Conservation (phyloP, 2,113 vertebrate genomes). For the Pheucticus melanocephalus region DNA sequence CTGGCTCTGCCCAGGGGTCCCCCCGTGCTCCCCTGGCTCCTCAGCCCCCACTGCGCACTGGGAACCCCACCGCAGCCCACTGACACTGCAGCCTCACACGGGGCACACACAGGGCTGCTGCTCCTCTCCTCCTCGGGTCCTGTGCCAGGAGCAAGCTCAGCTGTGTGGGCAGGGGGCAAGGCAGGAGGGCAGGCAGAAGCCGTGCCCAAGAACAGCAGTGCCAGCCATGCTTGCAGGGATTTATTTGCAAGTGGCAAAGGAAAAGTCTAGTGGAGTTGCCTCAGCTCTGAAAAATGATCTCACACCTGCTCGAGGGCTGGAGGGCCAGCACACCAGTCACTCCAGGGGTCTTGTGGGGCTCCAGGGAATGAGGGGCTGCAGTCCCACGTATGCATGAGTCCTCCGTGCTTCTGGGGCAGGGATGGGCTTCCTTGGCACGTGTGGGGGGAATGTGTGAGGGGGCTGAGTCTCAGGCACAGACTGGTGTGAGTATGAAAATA, state of each 20-base stretch:
- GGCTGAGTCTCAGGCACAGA: background rate
- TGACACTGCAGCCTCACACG: fast-evolving
- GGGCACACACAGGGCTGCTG: background rate
- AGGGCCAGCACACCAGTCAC: background rate
- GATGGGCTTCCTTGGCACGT: background rate
- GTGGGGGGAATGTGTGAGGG: fast-evolving
- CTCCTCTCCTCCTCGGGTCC: background rate
- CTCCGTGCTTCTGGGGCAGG: background rate
- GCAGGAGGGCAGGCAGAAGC: background rate
- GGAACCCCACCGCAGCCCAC: background rate
- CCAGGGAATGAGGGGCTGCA: background rate
- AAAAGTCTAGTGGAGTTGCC: background rate
- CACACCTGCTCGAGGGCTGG: background rate
- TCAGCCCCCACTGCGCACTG: fast-evolving
- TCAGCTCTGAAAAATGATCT: background rate
- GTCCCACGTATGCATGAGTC: background rate
- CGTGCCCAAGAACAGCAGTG: fast-evolving
- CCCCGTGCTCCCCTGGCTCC: background rate
- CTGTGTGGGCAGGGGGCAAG: fast-evolving
- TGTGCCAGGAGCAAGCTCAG: background rate
- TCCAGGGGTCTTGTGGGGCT: background rate
- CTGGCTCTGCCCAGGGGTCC: background rate
- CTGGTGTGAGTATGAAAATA: fast-evolving
- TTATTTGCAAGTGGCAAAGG: slow-evolving; percentile 14
- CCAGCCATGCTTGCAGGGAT: background rate